Evolutionary conservation across 2,888 invertebrate genomes (phyloP).

Genomic region (Erpobdella octoculata): DNA sequence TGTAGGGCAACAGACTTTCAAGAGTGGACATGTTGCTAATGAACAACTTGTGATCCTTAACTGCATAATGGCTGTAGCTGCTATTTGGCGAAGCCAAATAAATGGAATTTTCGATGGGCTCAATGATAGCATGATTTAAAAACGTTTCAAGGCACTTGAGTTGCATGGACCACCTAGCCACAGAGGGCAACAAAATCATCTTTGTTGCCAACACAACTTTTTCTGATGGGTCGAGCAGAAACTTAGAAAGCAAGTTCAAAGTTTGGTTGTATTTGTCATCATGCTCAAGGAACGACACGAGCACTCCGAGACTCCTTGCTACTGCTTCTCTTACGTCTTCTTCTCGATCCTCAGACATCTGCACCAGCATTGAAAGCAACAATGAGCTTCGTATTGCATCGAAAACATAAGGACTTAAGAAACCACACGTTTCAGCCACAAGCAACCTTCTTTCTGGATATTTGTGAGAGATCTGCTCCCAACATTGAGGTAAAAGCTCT

Average conservation of each 20-base stretch:
- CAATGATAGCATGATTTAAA: conserved; percentile 46
- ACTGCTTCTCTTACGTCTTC: conserved; percentile 60
- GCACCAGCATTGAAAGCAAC: conserved; percentile 65
- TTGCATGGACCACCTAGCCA: conserved; percentile 61
- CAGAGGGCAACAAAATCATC: conserved; percentile 59
- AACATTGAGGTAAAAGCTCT: conserved; percentile 65
- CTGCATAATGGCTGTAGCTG: background rate
- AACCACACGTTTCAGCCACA: conserved; percentile 64
- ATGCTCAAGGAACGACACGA: conserved; percentile 62
- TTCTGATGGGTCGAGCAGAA: conserved; percentile 58
- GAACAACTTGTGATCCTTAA: conserved; percentile 18
- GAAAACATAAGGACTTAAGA: conserved; percentile 62
- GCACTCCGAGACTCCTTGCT: conserved; percentile 59
- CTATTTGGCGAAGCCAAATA: background rate
- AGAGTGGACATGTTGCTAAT: conserved; percentile 7
- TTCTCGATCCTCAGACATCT: conserved; percentile 65
- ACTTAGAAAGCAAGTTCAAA: conserved; percentile 57
- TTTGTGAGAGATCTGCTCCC: conserved; percentile 66
- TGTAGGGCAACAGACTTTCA: conserved; percentile 7
- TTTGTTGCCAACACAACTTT: conserved; percentile 57
- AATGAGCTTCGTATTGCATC: conserved; percentile 61
- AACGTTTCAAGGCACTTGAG: conserved; percentile 54
- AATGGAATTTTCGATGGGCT: conserved; percentile 43
- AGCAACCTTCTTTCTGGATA: conserved; percentile 62
- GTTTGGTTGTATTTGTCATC: conserved; percentile 59